Conservation (phyloP, 2,888 invertebrate species). For the Ptychoptera albimana region DNA sequence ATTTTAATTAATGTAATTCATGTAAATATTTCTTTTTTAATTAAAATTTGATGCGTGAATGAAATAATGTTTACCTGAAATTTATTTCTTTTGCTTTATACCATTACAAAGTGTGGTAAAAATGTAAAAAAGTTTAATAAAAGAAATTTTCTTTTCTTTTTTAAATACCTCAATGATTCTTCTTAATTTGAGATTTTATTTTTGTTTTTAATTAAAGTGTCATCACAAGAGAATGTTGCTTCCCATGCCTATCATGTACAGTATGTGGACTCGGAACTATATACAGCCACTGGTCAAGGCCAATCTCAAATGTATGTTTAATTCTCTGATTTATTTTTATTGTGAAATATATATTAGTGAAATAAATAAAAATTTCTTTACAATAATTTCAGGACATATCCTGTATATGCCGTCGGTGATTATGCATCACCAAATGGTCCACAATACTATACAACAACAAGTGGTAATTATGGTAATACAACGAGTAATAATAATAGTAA, state of each 20-base stretch:
- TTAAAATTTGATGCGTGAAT: too few relatives aligned
- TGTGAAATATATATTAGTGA: background rate
- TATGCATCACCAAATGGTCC: conserved; percentile 25
- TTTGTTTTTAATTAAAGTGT: conserved; percentile 18
- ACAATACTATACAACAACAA: conserved; percentile 48
- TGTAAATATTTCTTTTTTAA: too few relatives aligned
- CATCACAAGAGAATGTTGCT: conserved; percentile 24
- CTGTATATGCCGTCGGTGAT: conserved; percentile 61
- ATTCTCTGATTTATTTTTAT: background rate
- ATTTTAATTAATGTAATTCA: too few relatives aligned
- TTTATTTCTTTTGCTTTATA: too few relatives aligned
- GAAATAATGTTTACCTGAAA: too few relatives aligned
- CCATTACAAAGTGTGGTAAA: too few relatives aligned
- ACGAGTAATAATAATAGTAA: conserved; percentile 31
- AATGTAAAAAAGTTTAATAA: too few relatives aligned
- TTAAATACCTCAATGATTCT: too few relatives aligned
- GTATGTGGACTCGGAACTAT: conserved; percentile 55
- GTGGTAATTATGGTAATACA: conserved; percentile 35
- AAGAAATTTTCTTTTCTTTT: too few relatives aligned
- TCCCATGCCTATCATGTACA: conserved; percentile 47
- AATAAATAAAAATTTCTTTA: background rate
- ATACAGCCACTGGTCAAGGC: conserved; percentile 42
- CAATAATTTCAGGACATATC: conserved; percentile 42
- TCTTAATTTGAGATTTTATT: too few relatives aligned
- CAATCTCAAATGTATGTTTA: conserved; percentile 40